Conservation (phyloP, 2,113 vertebrate genomes). For the Clinocottus analis region DNA sequence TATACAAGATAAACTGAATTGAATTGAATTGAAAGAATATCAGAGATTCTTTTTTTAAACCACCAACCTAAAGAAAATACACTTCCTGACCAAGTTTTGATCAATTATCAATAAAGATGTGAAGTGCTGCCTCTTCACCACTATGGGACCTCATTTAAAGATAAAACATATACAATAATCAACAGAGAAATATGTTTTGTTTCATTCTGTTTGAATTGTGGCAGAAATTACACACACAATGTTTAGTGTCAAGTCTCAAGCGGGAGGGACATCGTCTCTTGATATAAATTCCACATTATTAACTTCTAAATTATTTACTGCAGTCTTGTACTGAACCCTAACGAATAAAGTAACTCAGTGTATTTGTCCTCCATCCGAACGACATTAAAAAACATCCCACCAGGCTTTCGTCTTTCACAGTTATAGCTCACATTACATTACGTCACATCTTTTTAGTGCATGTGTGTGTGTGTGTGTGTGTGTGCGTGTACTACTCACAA, state of each 20-base stretch:
- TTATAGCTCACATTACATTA: conserved; percentile 6
- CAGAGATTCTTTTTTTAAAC: background rate
- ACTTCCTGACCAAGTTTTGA: background rate
- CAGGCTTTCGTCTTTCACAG: background rate
- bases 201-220: too few species aligned
- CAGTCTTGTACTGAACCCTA: background rate
- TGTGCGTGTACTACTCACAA: background rate
- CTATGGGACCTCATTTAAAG: too few species aligned
- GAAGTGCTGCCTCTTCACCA: too few species aligned
- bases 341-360: background rate
- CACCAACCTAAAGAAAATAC: too few species aligned
- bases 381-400: conserved; percentile 2
- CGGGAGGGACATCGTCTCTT: too few species aligned
- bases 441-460: background rate
- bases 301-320: background rate
- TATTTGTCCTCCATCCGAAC: conserved; percentile 9
- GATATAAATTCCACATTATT: background rate
- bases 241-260: too few species aligned
- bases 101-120: too few species aligned
- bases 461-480: background rate
- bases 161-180: too few species aligned
- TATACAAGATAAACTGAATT: too few species aligned
- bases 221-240: too few species aligned
- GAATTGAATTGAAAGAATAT: background rate
- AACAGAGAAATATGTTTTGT: too few species aligned